Evolutionary conservation across 2,888 invertebrate species (phyloP), one percentile per base, ranked within the genome.

Genomic region (Iphiclides podalirius): DNA sequence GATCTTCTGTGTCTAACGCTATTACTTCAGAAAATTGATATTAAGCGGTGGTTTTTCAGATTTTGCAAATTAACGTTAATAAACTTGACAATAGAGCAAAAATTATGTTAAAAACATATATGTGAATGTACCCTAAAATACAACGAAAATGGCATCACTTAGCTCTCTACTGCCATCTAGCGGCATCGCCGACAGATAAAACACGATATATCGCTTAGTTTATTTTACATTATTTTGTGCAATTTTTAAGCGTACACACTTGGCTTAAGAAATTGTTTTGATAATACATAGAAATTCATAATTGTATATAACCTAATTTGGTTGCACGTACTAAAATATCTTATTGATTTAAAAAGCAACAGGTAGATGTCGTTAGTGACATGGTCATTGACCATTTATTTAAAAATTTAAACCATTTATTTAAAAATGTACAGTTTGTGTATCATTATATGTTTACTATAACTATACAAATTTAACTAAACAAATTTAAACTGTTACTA

Each of bases 111-210:
- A 40, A 37, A 44, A 17, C 37, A 28, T 12, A 26, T 2, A 44
- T 50, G 40, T 50, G 26, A 15, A 45, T 55, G n/a, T 52, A 47
- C 56, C 64, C 58, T 64, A 70, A 80, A 80, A 79, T 78, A 78
- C 75, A 68, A 64, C 75, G 73, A 76, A 75, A 80, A 79, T 77
- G 78, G 75, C 70, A 69, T 75, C 79, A 79, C 80, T 81, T 80
- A 83, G 71, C 67, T 67, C 66, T 61, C 68, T 65, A 75, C 45
- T 70, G 78, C 75, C 82, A 84, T 78, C 83, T 82, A 78, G 72
- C 63, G 74, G 69, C 61, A 62, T 41, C 47, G 55, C 60, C 59
- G 44, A 51, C 43, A 35, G 39, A 46, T 48, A 47, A 33, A 35
- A 45, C 46, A 52, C 52, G 51, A 48, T 39, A 47, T 35, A 45